Base-by-base conservation (phyloP, 2,113 vertebrate genomes). In the Periophthalmus modestus region DNA sequence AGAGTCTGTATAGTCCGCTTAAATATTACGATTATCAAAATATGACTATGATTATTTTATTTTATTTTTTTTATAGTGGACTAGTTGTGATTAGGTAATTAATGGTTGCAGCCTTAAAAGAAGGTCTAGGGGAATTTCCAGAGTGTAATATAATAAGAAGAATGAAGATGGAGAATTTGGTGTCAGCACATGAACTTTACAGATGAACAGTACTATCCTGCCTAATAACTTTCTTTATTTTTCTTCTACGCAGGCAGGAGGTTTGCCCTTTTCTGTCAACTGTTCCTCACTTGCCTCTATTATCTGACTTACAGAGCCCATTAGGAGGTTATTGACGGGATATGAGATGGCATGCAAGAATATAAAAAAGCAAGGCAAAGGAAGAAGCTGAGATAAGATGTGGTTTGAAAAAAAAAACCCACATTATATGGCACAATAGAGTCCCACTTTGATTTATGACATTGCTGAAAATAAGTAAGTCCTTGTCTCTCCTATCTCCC, bases 281-380 rank as follows among this genome's bases (percentile, higher is more conserved):
- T 79, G 82, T 82, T 86, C 84, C 73, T 80, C 82, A 80, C 69
- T 73, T 80, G 54, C 61, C 61, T 47, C 82, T 65, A 74, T 90
- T 85, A 87, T 90, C 88, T 78, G 73, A 69, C 82, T 81, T 81
- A 82, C 66, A 6, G 73, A 87, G 75, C 78, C 90, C 73, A 91
- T 93, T 93, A 92, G 87, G 81, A 79, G 78, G 82, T 89, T 93
- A 90, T 91, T 91, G 92, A 91, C 74, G 57, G 88, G 84, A 88
- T 88, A 92, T 88, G 85, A 92, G 89, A 88, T 80, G 81, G 81
- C 75, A 63, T 73, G 80, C 72, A 71, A 84, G 81, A 7, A 79
- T 58, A 21, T 24, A 75, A 81, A 71, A 75, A 76, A 78, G 68
- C 52, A 73, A 81, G 70, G 69, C 58, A 39, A 57, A 69, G 55